Base-by-base conservation (phyloP, 1,140 invertebrate genomes). In the Augochlora pura region DNA sequence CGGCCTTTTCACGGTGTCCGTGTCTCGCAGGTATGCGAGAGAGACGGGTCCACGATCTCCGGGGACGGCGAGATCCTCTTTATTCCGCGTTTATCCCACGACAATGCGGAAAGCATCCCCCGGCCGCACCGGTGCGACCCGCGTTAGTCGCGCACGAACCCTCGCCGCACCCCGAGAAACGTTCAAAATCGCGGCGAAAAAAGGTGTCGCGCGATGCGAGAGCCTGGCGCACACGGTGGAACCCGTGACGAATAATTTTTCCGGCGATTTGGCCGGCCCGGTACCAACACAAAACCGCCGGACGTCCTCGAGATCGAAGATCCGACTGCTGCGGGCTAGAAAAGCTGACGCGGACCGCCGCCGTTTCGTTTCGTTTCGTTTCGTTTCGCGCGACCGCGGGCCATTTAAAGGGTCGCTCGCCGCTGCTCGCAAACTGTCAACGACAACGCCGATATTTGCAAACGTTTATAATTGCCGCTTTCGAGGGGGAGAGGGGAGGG, bases 231-330 rank as follows among this genome's bases (percentile, higher is more conserved):
- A 32, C 32, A 32, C 32, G 4, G 32, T 2, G 49, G 49, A 54
- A 70, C 81, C 87, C 77, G 87, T 88, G 88, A 89, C 88, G 88
- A 89, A 89, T 89, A 87, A 87, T 89, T 89, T 89, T 88, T 86
- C 88, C 88, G 88, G 84, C 80, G 80, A 88, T 89, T 89, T 80
- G 76, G 25, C 52, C 64, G 73, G 62, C 67, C n/a, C 65, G 10
- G 23, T n/a, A n/a, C n/a, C n/a, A n/a, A n/a, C n/a, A n/a, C 23
- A 52, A 57, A n/a, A n/a, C 57, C 52, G 62, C 71, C 86, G 85
- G 86, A 87, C 87, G 86, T 78, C 65, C 64, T 46, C 52, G 14
- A 18, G 49, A 52, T 52, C 49, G 14, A 2, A 14, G 49, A 18
- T 2, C 16, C 1, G 14, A 16, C 49, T 4, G 49, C 49, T 52